These are phyloP conservation scores for Drosophila varians DNA, from an alignment of 1,140 invertebrate genomes.

Conservation along the genomic window DNA sequence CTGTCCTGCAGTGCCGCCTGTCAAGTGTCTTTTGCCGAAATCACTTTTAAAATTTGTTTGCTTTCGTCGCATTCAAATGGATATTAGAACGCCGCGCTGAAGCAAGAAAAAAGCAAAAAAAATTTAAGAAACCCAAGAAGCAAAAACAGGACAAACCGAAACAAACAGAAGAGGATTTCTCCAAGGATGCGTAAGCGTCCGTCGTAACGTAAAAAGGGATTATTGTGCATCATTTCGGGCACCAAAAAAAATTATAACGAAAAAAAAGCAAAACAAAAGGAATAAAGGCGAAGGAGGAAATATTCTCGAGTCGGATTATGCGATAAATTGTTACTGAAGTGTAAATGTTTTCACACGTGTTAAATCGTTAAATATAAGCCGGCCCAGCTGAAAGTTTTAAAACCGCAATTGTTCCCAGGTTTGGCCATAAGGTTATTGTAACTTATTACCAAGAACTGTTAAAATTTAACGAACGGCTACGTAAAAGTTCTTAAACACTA, in stretches of 20 bases:
- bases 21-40: conserved; percentile 61
- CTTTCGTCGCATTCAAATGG: conserved; percentile 49
- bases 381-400: conserved; percentile 6
- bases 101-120: neutral
- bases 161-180: conserved; percentile 29
- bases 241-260: conserved; percentile 7
- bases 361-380: conserved; percentile 43
- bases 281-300: conserved; percentile 22
- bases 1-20: conserved; percentile 29
- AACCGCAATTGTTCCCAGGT: conserved; percentile 15
- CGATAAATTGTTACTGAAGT: conserved; percentile 70
- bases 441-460: conserved; percentile 41
- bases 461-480: conserved; percentile 13
- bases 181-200: conserved; percentile 39
- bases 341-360: conserved; percentile 66
- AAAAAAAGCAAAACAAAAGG: neutral
- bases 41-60: conserved; percentile 71
- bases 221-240: conserved; percentile 60
- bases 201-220: conserved; percentile 68
- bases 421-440: conserved; percentile 30
- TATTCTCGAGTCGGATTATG: conserved; percentile 60
- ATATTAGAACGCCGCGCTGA: conserved; percentile 44
- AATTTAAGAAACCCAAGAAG: neutral
- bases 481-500: conserved; percentile 50
- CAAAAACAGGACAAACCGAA: conserved; percentile 22